Base-by-base conservation (phyloP, 2,888 invertebrate species). In the Myathropa florea region DNA sequence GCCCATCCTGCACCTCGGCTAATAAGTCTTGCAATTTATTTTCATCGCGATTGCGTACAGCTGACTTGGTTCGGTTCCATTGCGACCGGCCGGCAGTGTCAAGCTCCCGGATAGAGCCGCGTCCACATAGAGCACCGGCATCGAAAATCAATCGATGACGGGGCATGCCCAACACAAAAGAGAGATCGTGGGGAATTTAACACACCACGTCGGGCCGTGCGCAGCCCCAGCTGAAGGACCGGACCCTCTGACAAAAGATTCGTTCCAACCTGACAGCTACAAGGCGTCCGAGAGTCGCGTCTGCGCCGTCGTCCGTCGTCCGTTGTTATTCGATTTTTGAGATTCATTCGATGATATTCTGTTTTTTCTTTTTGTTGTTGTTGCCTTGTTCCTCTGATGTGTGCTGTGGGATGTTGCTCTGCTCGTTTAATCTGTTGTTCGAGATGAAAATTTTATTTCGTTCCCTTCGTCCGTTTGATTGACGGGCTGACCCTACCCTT, bases 271-370 rank as follows among this genome's bases (percentile, higher is more conserved):
- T 63, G 80, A 73, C 77, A 81, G 67, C 81, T 60, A 46, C 33
- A 36, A 86, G 86, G 86, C 86, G 86, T 86, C 86, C 75, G 30
- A 70, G 4, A 86, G 86, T 83, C 86, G 86, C 86, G 86, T 79
- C 86, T 79, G 78, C 65, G 55, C 61, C 72, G 63, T 46, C 63
- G 39, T 61, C 65, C 63, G 39, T 61, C 65, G 61, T 65, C 70
- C 57, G 61, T 78, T 75, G 39, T 83, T 82, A 70, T 82, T 82
- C 82, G 78, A 86, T 78, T 86, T 81, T 68, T 53, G 61, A 78
- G 82, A 86, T 82, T 86, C 82, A 75, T 78, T 78, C 30, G 60
- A 82, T 86, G 85, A 86, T 86, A 77, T 78, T 82, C 36, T 6
- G 0, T 67, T 80, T 65, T 10, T 53, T 30, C 12, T 61, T 28